Base-by-base conservation (phyloP, 2,888 invertebrate genomes). In the Hypomecis atomaria region DNA sequence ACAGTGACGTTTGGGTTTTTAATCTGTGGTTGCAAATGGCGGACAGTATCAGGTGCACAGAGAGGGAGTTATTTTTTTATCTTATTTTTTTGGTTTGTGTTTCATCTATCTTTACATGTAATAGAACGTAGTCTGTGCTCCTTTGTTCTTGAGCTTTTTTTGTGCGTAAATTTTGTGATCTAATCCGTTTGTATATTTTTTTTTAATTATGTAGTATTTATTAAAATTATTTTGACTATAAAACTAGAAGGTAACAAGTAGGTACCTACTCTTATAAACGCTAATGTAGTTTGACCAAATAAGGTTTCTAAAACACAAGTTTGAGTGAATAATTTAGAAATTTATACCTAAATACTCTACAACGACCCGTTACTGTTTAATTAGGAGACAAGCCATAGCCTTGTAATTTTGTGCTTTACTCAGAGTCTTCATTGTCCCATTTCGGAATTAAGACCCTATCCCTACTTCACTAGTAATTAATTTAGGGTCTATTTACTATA, bases 1-100 rank as follows among this genome's bases (percentile, higher is more conserved):
- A 62, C 55, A 61, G 67, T 67, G 61, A 65, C 62, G 11, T 65
- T 60, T 44, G 8, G 1, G n/a, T 49, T 49, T 69, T 65, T 60
- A 57, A 58, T 61, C 66, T 55, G 63, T 66, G 59, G 23, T 44
- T 48, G 40, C 54, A 33, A 65, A 53, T 61, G 40, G 52, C 36
- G 37, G n/a, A 52, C 58, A 11, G 36, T 44, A 6, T 59, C 4
- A 47, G 42, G 38, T 62, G 50, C 23, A 33, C 10, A 9, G 40
- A 33, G 10, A 3, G 5, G 11, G 3, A 13, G 8, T 50, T 8
- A 9, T 38, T 38, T 5, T 34, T 47, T 23, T 8, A 0, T 7
- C 7, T 23, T n/a, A 36, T n/a, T 7, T 7, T 5, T 23, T 23
- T 23, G 3, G 23, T 23, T 23, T 23, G 23, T 23, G 23, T 23